These are phyloP conservation scores for Heliocidaris erythrogramma DNA, from an alignment of 35 echinoderm and acorn worm species.

Conservation along the genomic window DNA sequence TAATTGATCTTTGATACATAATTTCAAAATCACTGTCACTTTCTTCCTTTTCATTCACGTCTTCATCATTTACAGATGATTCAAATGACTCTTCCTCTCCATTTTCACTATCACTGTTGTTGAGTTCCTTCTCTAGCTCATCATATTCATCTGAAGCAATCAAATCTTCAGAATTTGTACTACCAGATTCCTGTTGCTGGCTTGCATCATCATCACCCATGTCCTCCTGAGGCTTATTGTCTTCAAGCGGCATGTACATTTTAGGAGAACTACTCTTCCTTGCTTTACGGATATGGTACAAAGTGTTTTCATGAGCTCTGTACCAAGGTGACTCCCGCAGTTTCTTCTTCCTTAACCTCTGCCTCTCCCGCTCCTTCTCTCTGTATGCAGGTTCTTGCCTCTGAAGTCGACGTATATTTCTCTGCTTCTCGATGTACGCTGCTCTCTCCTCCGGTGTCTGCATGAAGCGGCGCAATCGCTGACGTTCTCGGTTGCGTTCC, in stretches of 20 bases:
- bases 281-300: not conserved
- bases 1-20: not conserved
- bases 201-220: not conserved
- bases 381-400: conserved; percentile 25
- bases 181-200: not conserved
- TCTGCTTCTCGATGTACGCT: not conserved
- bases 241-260: not conserved
- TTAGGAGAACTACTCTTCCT: not conserved
- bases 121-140: not conserved
- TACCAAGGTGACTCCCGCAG: not conserved
- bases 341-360: conserved; percentile 20
- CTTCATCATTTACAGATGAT: not conserved
- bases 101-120: not conserved
- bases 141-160: not conserved
- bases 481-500: conserved; percentile 16
- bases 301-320: not conserved
- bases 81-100: not conserved
- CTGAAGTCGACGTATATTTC: not conserved
- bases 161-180: not conserved
- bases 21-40: not conserved
- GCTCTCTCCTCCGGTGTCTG: conserved; percentile 38
- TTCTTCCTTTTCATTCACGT: not conserved
- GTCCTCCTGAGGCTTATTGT: not conserved
- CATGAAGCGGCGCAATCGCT: conserved; percentile 33
- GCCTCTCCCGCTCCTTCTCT: conserved; percentile 10